Base-by-base conservation (phyloP, 2,797 vertebrate genomes). In the Propithecus perrieri region DNA sequence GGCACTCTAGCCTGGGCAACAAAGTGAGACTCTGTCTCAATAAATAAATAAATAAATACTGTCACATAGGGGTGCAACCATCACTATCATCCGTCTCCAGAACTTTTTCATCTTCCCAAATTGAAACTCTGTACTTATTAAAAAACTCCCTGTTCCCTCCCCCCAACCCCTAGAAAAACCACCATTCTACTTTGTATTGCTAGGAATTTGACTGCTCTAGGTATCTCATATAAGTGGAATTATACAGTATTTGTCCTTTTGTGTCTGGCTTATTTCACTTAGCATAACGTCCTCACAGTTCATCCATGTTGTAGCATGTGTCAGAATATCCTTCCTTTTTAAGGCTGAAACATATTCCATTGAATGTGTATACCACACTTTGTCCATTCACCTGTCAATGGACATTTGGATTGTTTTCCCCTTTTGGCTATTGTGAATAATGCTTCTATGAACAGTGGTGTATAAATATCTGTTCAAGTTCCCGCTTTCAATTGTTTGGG, bases 251-350 rank as follows among this genome's bases (percentile, higher is more conserved):
- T 85, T 86, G 46, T 67, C 43, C 72, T 93, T 85, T 94, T 85
- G 50, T 93, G n/a, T 59, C 79, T 57, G 24, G 15, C n/a, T 96
- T 71, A 76, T 89, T 90, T 92, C 72, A 95, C 10, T n/a, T 55
- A 79, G 14, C 28, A 71, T 28, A 74, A 63, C 33, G 35, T 35
- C 78, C 92, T 94, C n/a, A 93, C 67, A 35, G 22, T 91, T 88
- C 63, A 86, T 43, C 50, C 24, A 61, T 80, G 48, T 69, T 48
- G 7, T 76, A 63, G 12, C 33, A 63, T 26, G 7, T 35, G 4
- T 78, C n/a, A 72, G 38, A 74, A 72, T 95, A 85, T 94, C 43
- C 26, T 97, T 84, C n/a, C 84, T 90, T n/a, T 91, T 85, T 74
- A 95, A 96, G 78, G 63, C 55, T 55, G 43, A 76, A 94, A 95